Conservation (phyloP, 2,888 invertebrate genomes). For the Lasioglossum pauxillum region DNA sequence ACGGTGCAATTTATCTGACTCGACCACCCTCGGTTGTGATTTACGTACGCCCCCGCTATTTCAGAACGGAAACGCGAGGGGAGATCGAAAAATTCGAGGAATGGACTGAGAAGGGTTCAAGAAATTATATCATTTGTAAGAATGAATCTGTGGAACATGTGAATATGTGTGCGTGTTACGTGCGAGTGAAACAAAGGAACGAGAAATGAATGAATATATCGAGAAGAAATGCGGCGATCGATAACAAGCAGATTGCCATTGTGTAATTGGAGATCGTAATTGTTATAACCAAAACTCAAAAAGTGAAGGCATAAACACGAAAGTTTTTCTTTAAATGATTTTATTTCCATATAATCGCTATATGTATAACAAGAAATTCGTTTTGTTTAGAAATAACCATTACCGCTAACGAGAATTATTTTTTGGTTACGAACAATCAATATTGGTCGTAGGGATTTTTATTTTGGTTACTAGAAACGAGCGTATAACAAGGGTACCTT, state of each 20-base stretch:
- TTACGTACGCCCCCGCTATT: not conserved
- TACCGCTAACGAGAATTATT: too few relatives aligned
- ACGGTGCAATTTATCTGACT: not conserved
- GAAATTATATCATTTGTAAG: not conserved
- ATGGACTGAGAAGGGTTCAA: not conserved
- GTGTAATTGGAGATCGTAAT: not conserved
- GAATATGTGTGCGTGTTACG: too few relatives aligned
- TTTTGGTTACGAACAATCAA: too few relatives aligned
- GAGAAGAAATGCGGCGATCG: not conserved
- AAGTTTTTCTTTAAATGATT: too few relatives aligned
- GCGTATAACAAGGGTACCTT: not conserved
- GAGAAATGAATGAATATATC: not conserved
- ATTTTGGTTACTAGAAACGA: too few relatives aligned
- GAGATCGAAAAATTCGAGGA: not conserved
- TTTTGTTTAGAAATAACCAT: too few relatives aligned
- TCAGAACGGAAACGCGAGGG: not conserved
- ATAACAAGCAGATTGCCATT: not conserved
- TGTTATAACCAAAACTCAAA: not conserved
- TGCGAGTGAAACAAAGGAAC: not conserved
- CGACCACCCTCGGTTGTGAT: constrained; percentile 7
- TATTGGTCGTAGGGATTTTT: too few relatives aligned
- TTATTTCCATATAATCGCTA: too few relatives aligned
- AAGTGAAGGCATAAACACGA: too few relatives aligned
- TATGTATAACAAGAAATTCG: too few relatives aligned
- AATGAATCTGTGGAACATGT: not conserved